Evolutionary conservation across 2,888 invertebrate genomes (phyloP), one percentile per base, ranked within the genome.

Genomic region (Leptura quadrifasciata): DNA sequence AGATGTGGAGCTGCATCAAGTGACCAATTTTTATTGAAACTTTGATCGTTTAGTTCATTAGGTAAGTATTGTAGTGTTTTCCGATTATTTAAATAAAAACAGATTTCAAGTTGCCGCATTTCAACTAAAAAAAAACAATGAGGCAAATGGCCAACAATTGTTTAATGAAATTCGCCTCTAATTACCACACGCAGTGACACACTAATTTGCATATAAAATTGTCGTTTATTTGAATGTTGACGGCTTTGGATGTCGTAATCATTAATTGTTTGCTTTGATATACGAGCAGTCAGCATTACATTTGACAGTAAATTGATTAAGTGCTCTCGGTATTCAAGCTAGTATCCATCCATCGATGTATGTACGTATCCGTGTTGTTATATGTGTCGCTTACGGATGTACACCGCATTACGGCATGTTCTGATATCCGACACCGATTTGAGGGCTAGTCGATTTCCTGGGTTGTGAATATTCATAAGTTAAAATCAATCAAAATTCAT

Each of bases 261-360:
- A 85, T 86, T 86, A 86, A 85, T 85, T 84, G 84, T 77, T 80
- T 82, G 83, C 83, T 84, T 82, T 86, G 86, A 86, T 86, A 84
- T 85, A 86, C 84, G 86, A 86, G 85, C 85, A 84, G 82, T 83
- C 83, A 77, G 84, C 82, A 84, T 84, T 85, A 86, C 81, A 81
- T 81, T 83, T 86, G 87, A 86, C 87, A 86, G 81, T 84, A 81
- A 85, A 85, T 85, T 86, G 86, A 86, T 86, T 87, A 86, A 87
- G 84, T 84, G 79, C 84, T 82, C 85, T 81, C 81, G 39, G 35
- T 60, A 58, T 69, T 69, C 69, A 58, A 69, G 69, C 69, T 39
- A 58, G 69, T 58, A 60, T 57, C 69, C 69, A 24, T 69, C 69
- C 68, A 68, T 68, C 68, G 27, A 31, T 31, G 27, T 68, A 68